A percentile compares a stretch with the other conserved stretches of the same genome.
phyloP scores from a whole-genome alignment of 2,797 vertebrate species.

The Squalus acanthias region DNA sequence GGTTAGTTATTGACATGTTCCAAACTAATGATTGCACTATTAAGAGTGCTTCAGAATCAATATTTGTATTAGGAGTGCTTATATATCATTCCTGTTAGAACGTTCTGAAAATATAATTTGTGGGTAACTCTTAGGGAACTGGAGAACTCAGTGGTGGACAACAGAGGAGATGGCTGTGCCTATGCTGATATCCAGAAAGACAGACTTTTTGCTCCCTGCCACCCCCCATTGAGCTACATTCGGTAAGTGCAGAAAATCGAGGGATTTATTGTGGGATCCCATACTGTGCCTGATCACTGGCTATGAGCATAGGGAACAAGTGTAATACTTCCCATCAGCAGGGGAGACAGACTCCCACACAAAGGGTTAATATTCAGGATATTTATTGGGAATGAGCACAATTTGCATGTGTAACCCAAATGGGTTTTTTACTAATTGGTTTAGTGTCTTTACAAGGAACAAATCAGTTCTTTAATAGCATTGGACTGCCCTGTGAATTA shows the following conservation, averaged over 20 bases:
- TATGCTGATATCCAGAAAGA: slow-evolving; percentile 18
- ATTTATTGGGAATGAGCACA: neutral
- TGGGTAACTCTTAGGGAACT: slow-evolving; percentile 34
- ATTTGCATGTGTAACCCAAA: neutral
- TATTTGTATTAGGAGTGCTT: neutral
- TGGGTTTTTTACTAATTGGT: neutral
- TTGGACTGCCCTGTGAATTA: neutral
- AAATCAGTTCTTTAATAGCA: neutral
- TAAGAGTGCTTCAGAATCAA: neutral
- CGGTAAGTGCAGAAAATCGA: slow-evolving; percentile 30
- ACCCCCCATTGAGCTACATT: slow-evolving; percentile 15
- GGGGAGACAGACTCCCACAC: neutral
- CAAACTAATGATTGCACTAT: slow-evolving; percentile 7
- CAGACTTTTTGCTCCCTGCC: slow-evolving; percentile 26
- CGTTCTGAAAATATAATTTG: slow-evolving; percentile 34
- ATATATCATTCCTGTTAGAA: neutral
- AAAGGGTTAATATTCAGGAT: neutral
- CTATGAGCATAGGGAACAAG: neutral
- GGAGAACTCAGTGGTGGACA: slow-evolving; percentile 32
- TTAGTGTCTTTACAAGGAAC: neutral
- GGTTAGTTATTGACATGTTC: neutral
- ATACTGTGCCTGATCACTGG: neutral
- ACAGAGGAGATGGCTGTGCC: slow-evolving; percentile 27
- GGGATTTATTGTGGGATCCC: neutral
- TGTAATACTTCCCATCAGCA: neutral